Evolutionary conservation across 2,888 invertebrate species (phyloP), one percentile per base, ranked within the genome.

Genomic region (Octonoba sinensis): DNA sequence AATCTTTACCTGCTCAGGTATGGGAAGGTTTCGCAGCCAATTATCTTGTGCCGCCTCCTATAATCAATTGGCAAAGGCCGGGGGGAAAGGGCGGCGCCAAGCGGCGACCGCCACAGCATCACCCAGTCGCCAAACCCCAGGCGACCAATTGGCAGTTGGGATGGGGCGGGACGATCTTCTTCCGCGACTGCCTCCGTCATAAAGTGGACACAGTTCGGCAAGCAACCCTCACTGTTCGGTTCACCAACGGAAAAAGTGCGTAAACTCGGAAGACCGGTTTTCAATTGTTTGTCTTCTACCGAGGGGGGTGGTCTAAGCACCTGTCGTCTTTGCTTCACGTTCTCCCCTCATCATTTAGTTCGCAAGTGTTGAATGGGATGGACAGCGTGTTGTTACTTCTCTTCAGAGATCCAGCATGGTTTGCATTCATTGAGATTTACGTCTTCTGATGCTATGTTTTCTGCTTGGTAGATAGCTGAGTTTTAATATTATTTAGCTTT

Each of bases 1-100:
- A 70, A 66, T 22, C 78, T 72, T 78, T 71, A 78, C 78, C 66
- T 78, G 71, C 59, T 66, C 66, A 72, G 78, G 59, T 62, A 44
- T 62, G 59, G 66, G 16, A 66, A 72, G 60, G 75, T 75, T 78
- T 78, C 71, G 78, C 78, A 78, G 71, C 72, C 72, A 78, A 78
- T 78, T 78, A 78, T 72, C 72, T 47, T 36, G 78, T 47, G 72
- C 71, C 78, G 78, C 78, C 78, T 78, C 51, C 78, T 56, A 59
- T 72, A 78, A 78, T 78, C 78, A 78, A 78, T 78, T 72, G 78
- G 66, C 67, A 75, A 75, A 27, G 27, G 67, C 60, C 66, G 57
- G 47, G 49, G 67, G 75, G 66, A 13, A 36, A 72, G 78, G 78
- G 78, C 78, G 78, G 78, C 78, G 78, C 78, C 78, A 78, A 72